Evolutionary conservation across 2,888 invertebrate genomes (phyloP).

Genomic region (Cotesia congregata): DNA sequence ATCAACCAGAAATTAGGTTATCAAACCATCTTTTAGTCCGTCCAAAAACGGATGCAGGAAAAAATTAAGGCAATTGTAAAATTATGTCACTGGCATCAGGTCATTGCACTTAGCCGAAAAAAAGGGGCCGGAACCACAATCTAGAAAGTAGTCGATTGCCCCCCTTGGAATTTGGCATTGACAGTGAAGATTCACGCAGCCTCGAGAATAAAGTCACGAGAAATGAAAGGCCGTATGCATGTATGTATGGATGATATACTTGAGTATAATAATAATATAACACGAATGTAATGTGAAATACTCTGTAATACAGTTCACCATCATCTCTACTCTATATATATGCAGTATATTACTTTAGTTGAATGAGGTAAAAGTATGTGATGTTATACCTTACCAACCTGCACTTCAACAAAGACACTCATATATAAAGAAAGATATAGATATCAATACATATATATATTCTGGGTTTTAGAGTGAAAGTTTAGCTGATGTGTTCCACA

Average conservation of each 20-base stretch:
- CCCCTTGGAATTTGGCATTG: constrained; percentile 63
- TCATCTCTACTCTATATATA: background rate
- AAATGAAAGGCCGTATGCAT: constrained; percentile 47
- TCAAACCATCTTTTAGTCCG: background rate
- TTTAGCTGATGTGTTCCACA: constrained; percentile 13
- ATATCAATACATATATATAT: background rate
- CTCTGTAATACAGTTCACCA: constrained; percentile 15
- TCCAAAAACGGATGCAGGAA: background rate
- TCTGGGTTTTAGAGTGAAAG: constrained; percentile 34
- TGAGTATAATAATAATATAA: background rate
- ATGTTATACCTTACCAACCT: background rate
- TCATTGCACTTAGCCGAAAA: constrained; percentile 32
- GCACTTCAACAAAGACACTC: background rate
- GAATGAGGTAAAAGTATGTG: constrained; percentile 11
- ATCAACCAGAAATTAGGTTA: background rate
- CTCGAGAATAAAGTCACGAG: constrained; percentile 45
- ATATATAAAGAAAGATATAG: background rate
- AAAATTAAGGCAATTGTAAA: constrained; percentile 6
- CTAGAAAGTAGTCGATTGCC: constrained; percentile 63
- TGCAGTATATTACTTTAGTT: background rate
- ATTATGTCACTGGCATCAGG: constrained; percentile 40
- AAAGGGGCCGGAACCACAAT: constrained; percentile 27
- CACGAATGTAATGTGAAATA: constrained; percentile 12
- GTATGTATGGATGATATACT: background rate
- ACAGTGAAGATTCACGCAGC: constrained; percentile 51